Evolutionary conservation across 2,797 vertebrate genomes (phyloP).

Genomic region (Buphagus erythrorhynchus): DNA sequence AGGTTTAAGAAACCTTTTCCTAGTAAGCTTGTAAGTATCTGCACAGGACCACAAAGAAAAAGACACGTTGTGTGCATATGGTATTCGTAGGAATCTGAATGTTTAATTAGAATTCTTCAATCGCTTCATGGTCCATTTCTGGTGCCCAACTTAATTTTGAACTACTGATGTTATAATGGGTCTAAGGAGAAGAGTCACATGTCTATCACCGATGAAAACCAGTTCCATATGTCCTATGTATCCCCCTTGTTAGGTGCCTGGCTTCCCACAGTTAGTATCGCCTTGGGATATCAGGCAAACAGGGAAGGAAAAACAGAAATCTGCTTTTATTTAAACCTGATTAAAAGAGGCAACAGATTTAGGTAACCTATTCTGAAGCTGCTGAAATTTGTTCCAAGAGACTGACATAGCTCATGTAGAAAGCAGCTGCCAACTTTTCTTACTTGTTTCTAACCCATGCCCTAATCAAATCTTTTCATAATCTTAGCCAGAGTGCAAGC

Average conservation of each 20-base stretch:
- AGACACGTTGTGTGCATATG: background rate
- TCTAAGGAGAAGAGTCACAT: background rate
- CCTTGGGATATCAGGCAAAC: constrained; percentile 9
- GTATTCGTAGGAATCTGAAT: background rate
- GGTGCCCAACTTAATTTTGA: background rate
- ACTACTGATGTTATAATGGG: background rate
- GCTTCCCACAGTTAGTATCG: constrained; percentile 5
- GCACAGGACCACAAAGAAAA: background rate
- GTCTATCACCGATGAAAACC: constrained; percentile 2
- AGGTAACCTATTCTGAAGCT: constrained; percentile 26
- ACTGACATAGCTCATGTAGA: background rate
- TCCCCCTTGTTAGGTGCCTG: background rate
- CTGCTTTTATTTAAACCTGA: constrained; percentile 63
- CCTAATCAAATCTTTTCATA: background rate
- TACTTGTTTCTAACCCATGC: background rate
- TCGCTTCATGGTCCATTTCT: background rate
- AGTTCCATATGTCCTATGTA: constrained; percentile 11
- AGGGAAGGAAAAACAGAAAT: constrained; percentile 17
- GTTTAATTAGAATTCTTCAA: background rate
- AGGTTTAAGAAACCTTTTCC: background rate
- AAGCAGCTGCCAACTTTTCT: background rate
- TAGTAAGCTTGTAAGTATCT: background rate
- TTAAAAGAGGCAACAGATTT: constrained; percentile 39
- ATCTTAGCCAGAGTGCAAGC: background rate
- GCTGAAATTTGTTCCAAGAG: constrained; percentile 26